These are phyloP conservation scores for Plectus sambesii DNA, from an alignment of 1,140 invertebrate genomes.

Conservation along the genomic window DNA sequence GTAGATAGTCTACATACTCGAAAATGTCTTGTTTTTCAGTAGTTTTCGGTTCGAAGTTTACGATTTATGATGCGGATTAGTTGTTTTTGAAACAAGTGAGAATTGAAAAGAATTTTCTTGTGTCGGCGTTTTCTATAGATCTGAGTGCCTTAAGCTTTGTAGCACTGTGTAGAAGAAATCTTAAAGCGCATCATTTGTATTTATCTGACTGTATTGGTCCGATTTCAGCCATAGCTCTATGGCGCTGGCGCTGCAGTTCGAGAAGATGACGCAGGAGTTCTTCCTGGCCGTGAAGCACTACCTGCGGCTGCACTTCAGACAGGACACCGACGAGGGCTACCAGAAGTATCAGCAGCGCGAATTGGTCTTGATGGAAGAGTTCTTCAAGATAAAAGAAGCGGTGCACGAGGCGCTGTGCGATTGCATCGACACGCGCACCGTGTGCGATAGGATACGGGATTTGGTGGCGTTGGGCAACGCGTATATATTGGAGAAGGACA, in stretches of 20 bases:
- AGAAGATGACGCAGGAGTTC: conserved; percentile 86
- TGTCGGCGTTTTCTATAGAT: conserved; percentile 4
- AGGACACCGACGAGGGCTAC: conserved; percentile 31
- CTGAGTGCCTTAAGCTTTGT: too few relatives aligned
- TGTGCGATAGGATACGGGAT: conserved; percentile 69
- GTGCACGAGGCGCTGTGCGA: conserved; percentile 79
- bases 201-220: too few relatives aligned
- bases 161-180: too few relatives aligned
- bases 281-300: conserved; percentile 84
- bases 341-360: conserved; percentile 17
- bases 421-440: conserved; percentile 80
- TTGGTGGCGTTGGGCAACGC: conserved; percentile 68
- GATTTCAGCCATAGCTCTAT: conserved; percentile 61
- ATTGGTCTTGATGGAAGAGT: conserved; percentile 49
- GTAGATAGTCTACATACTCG: too few relatives aligned
- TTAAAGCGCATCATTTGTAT: too few relatives aligned
- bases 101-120: not conserved
- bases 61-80: too few relatives aligned
- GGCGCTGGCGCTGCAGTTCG: conserved; percentile 80
- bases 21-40: too few relatives aligned
- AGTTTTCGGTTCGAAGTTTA: too few relatives aligned
- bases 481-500: conserved; percentile 61
- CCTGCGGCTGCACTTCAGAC: conserved; percentile 53
- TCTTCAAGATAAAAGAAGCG: conserved; percentile 56
- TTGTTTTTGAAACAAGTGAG: too few relatives aligned